These are phyloP conservation scores for Platyscapa corneri DNA, from an alignment of 1,140 invertebrate species.

Conservation along the genomic window DNA sequence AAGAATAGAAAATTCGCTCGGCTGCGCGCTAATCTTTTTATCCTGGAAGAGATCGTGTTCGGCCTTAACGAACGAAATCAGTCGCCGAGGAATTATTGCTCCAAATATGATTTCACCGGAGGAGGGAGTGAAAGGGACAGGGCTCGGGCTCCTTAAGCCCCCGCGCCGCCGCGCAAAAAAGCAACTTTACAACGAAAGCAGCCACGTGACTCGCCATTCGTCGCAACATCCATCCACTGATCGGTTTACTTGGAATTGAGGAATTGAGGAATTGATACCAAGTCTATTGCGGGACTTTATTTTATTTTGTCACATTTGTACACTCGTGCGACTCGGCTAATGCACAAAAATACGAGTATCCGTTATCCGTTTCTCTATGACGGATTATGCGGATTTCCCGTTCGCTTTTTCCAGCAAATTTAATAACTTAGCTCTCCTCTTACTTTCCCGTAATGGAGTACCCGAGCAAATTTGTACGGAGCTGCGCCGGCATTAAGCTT, in stretches of 20 bases:
- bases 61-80: background rate
- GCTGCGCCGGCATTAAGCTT: background rate
- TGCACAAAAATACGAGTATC: slow-evolving; percentile 8
- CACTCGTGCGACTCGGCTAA: background rate
- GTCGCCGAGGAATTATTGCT: slow-evolving; percentile 19
- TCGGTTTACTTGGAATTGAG: slow-evolving; percentile 57
- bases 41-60: too few relatives aligned
- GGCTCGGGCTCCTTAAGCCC: background rate
- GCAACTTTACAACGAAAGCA: background rate
- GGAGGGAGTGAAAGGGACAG: background rate
- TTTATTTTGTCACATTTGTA: slow-evolving; percentile 26
- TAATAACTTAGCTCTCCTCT: slow-evolving; percentile 31
- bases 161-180: background rate
- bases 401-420: slow-evolving; percentile 18
- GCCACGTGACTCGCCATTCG: background rate
- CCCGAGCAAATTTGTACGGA: background rate
- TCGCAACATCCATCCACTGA: slow-evolving; percentile 38
- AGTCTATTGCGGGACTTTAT: background rate
- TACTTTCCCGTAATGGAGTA: background rate
- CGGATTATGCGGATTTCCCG: background rate
- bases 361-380: background rate
- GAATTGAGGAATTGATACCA: too few relatives aligned
- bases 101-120: background rate
- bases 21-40: background rate
- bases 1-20: background rate